Evolutionary conservation across 2,888 invertebrate species (phyloP), one percentile per base, ranked within the genome.

Genomic region (Drosophila atripex): DNA sequence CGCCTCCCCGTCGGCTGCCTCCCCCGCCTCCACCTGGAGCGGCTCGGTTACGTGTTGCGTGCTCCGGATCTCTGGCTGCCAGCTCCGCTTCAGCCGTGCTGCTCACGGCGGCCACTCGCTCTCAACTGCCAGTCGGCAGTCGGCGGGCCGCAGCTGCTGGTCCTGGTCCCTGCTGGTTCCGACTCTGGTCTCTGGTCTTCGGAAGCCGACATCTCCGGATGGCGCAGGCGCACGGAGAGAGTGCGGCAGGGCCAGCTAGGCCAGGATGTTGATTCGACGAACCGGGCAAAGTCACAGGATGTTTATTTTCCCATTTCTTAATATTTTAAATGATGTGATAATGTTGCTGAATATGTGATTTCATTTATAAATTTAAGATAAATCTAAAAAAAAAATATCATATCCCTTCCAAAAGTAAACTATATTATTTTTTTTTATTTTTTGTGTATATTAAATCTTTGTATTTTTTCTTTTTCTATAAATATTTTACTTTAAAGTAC

Each of bases 401-500:
- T 16, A 14, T 23, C 30, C 39, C 39, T 14, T 39, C 39, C 39
- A 11, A 50, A 2, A 21, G 14, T 16, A 4, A 16, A 47, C 14
- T 16, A 49, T 16, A 49, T 16, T 18, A 58, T 50, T 25, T 25
- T 18, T 55, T 58, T 78, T 71, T 74, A 75, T 79, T 78, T 80
- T 86, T 85, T 73, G 79, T 87, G 80, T 84, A 86, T 87, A 83
- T 84, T 84, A 79, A 86, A 85, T 84, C 86, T 84, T 85, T 84
- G 87, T 87, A 87, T 83, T 84, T 79, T 83, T 85, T 70, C 76
- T 78, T 85, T 85, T 84, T 83, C 82, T 83, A 83, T 85, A 83
- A 85, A 85, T 88, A 88, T 83, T 80, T 80, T 88, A 88, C 84
- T 89, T 89, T 84, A 88, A 89, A 88, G 89, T 88, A 88, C 88